Conservation (phyloP, 2,888 invertebrate species). For the Metopia argyrocephala region DNA sequence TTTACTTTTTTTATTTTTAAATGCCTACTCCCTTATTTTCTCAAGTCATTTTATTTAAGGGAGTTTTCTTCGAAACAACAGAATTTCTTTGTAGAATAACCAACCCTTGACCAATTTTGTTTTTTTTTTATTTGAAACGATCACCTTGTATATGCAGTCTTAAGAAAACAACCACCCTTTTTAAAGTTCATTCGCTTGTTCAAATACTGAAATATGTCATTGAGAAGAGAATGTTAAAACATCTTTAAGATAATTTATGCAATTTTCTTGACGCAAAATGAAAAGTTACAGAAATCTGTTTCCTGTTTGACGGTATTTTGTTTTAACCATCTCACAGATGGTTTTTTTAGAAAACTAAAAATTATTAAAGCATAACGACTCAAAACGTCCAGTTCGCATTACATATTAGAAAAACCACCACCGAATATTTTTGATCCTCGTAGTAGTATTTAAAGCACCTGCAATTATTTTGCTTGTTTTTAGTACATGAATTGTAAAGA, state of each 20-base stretch:
- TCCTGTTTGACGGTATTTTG: conserved; percentile 47
- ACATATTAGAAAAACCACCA: conserved; percentile 42
- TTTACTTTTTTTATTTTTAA: neutral
- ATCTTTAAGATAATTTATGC: conserved; percentile 55
- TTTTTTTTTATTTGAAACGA: too few relatives aligned
- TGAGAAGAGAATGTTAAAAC: neutral
- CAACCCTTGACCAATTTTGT: conserved; percentile 32
- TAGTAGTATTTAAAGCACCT: conserved; percentile 17
- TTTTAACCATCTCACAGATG: conserved; percentile 49
- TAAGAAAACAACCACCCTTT: conserved; percentile 14
- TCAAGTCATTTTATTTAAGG: neutral
- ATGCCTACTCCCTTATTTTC: neutral
- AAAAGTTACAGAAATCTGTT: conserved; percentile 50
- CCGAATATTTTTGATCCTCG: neutral
- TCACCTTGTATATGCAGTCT: neutral
- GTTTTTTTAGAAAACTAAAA: conserved; percentile 28
- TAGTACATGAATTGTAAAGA: neutral
- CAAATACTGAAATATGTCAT: neutral
- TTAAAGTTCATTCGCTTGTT: conserved; percentile 27
- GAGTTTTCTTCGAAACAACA: neutral
- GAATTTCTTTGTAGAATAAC: neutral
- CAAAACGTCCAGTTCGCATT: too few relatives aligned
- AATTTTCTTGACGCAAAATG: conserved; percentile 23
- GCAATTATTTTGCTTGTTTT: conserved; percentile 27
- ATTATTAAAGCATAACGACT: conserved; percentile 41